Conservation (phyloP, 2,888 invertebrate species). For the Helleia helle region DNA sequence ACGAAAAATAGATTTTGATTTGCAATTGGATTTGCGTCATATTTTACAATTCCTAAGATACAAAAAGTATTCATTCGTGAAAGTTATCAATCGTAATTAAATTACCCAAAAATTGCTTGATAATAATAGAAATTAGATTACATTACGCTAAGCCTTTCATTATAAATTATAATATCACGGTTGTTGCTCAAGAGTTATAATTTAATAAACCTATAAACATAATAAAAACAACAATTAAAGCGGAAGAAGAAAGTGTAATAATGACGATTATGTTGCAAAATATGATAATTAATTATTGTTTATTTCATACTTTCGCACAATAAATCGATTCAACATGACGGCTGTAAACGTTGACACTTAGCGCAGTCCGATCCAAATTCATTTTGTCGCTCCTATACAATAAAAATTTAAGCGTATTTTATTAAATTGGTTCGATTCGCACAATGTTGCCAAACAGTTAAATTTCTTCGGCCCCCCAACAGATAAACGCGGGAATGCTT, state of each 20-base stretch:
- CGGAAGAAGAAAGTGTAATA: conserved; percentile 5
- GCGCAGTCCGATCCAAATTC: conserved; percentile 22
- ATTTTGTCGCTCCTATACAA: conserved; percentile 14
- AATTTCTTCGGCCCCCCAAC: conserved; percentile 53
- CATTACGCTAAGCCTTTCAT: background rate
- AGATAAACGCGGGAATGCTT: conserved; percentile 37
- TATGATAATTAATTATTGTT: background rate
- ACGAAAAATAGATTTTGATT: too few relatives aligned
- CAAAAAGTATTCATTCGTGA: background rate
- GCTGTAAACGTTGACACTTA: conserved; percentile 21
- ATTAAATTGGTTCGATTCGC: conserved; percentile 46
- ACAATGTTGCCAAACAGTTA: conserved; percentile 53
- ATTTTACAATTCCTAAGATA: too few relatives aligned
- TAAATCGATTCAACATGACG: conserved; percentile 10
- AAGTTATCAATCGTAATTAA: background rate
- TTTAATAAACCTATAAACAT: background rate
- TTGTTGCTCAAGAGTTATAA: background rate
- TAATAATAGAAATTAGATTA: background rate
- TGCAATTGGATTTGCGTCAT: too few relatives aligned
- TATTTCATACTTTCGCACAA: conserved; percentile 9
- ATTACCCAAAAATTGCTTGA: background rate
- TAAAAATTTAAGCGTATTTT: conserved; percentile 20
- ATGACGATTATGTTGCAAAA: background rate
- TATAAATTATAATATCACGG: background rate
- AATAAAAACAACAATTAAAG: background rate